Conservation (phyloP, 2,113 vertebrate species). For the Blennius ocellaris region DNA sequence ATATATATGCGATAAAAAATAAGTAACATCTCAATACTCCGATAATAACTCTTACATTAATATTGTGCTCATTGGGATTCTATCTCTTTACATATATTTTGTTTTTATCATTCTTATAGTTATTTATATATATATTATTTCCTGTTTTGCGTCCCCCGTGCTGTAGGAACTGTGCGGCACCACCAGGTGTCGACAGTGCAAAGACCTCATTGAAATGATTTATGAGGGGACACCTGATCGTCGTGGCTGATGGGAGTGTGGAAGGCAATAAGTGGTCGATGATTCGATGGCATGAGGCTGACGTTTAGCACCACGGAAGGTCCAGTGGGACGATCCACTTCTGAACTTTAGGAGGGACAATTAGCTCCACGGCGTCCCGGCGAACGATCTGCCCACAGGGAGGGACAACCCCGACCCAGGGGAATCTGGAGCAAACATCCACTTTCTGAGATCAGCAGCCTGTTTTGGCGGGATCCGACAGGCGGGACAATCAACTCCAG, state of each 20-base stretch:
- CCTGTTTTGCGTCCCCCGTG: slow-evolving; percentile 34
- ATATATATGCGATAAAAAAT: slow-evolving; percentile 79
- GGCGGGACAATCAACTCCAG: not conserved
- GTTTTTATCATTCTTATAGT: slow-evolving; percentile 45
- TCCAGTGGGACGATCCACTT: slow-evolving; percentile 52
- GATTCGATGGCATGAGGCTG: slow-evolving; percentile 58
- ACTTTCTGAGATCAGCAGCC: not conserved
- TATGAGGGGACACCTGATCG: slow-evolving; percentile 42
- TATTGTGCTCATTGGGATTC: slow-evolving; percentile 81
- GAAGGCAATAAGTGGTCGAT: slow-evolving; percentile 74
- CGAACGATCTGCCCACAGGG: not conserved
- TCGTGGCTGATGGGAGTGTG: slow-evolving; percentile 57
- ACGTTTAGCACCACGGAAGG: slow-evolving; percentile 80
- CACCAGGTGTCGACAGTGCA: slow-evolving; percentile 67
- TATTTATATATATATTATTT: slow-evolving; percentile 55
- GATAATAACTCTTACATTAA: slow-evolving; percentile 68
- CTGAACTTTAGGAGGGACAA: slow-evolving; percentile 38
- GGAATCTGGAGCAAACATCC: not conserved
- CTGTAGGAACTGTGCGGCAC: slow-evolving; percentile 27
- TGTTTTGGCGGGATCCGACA: not conserved
- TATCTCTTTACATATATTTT: slow-evolving; percentile 70
- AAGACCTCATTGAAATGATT: slow-evolving; percentile 59
- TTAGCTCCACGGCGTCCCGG: not conserved
- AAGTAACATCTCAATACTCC: slow-evolving; percentile 78
- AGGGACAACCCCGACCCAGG: no score